Conservation (phyloP, 2,797 vertebrate genomes). For the Silurus lanzhouensis region DNA sequence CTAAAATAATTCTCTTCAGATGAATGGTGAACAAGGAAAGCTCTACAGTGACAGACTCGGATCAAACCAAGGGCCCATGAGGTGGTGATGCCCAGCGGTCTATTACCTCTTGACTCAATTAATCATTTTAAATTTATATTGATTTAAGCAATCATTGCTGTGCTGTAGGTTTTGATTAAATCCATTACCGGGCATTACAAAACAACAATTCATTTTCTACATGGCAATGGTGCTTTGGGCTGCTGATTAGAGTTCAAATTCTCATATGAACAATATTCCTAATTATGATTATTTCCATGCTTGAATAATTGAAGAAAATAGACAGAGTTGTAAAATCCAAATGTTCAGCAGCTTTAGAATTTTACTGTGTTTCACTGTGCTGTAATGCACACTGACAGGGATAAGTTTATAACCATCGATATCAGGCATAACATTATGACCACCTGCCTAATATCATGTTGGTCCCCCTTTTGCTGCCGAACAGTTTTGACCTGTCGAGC, state of each 20-base stretch:
- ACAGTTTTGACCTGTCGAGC: too few species aligned
- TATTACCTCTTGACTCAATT: slow-evolving; percentile 8
- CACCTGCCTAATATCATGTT: too few species aligned
- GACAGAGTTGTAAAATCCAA: not conserved
- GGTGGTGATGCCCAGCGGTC: not conserved
- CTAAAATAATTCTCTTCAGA: not conserved
- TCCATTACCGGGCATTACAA: not conserved
- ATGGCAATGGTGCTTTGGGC: not conserved
- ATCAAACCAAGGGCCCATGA: not conserved
- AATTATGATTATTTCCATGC: not conserved
- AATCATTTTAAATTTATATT: not conserved
- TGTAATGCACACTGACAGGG: too few species aligned
- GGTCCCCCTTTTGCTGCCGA: too few species aligned
- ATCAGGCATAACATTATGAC: too few species aligned
- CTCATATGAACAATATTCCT: not conserved
- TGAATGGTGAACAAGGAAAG: not conserved
- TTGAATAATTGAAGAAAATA: not conserved
- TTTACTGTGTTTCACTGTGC: too few species aligned
- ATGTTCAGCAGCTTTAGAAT: too few species aligned
- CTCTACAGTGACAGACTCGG: not conserved
- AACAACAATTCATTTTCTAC: not conserved
- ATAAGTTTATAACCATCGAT: too few species aligned
- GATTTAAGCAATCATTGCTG: not conserved
- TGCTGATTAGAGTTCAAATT: not conserved
- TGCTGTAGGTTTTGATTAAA: slow-evolving; percentile 12